Evolutionary conservation across 2,797 vertebrate species (phyloP).

Genomic region (Sorex maritimensis): DNA sequence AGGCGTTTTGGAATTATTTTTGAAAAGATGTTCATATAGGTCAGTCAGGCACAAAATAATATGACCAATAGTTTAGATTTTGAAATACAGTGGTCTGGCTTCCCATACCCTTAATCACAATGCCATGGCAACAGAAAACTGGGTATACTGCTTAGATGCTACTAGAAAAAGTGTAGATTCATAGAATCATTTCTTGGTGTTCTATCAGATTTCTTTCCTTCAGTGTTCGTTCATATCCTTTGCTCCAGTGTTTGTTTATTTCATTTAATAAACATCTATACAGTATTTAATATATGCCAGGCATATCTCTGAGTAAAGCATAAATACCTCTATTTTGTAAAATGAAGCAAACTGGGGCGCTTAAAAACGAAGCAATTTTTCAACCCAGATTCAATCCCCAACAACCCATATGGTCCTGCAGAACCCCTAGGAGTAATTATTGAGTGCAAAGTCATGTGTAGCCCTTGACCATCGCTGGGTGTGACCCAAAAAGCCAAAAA

Average conservation of each 20-base stretch:
- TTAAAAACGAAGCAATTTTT: slow-evolving; percentile 17
- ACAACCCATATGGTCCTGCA: too few relatives aligned
- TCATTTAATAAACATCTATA: not conserved
- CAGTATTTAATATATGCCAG: not conserved
- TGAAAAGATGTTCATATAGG: not conserved
- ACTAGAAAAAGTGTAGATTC: not conserved
- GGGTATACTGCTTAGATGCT: not conserved
- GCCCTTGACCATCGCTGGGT: too few relatives aligned
- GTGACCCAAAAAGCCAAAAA: too few relatives aligned
- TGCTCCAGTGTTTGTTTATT: not conserved
- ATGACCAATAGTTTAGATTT: not conserved
- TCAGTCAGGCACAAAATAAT: not conserved
- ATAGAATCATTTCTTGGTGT: not conserved
- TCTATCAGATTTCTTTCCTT: not conserved
- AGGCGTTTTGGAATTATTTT: not conserved
- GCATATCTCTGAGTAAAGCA: not conserved
- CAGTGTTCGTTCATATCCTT: not conserved
- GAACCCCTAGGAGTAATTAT: too few relatives aligned
- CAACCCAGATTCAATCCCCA: not conserved
- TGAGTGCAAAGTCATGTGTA: too few relatives aligned
- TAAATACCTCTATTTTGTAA: slow-evolving; percentile 6
- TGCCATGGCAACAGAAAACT: not conserved
- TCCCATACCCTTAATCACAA: not conserved
- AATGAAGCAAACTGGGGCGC: not conserved
- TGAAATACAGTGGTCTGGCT: not conserved